Evolutionary conservation across 2,888 invertebrate genomes (phyloP), one percentile per base, ranked within the genome.

Genomic region (Drosophila mettleri): DNA sequence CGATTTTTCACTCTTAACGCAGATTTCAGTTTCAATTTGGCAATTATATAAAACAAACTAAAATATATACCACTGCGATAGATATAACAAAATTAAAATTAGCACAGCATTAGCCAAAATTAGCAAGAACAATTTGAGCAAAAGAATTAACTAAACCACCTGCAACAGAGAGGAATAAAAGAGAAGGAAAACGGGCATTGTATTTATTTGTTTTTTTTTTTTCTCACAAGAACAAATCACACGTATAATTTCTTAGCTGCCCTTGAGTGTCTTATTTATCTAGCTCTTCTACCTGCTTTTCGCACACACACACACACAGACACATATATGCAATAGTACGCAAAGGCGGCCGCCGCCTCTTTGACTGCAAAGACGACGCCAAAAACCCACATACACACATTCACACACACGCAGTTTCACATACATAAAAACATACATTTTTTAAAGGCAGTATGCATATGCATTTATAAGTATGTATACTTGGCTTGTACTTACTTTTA

Each of bases 181-280:
- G 33, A 60, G 38, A 38, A 8, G 27, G 10, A 5, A 45, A 10
- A 10, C n/a, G 29, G 18, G 9, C 9, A 8, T 41, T 43, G 39
- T 45, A 27, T 54, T 27, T 59, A 45, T 73, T 55, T 65, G 33
- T 62, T 70, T 63, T 52, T 57, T 63, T 66, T 66, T 67, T 64
- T 70, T 55, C 39, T 45, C 67, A 67, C 76, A 75, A 79, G 60
- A 75, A 75, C 80, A 77, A 77, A 70, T 70, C 76, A 57, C 41
- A 67, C 63, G 52, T 67, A 62, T 66, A 74, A 81, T 84, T 80
- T 86, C 57, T 74, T 78, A 67, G 74, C 81, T 77, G 88, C 86
- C 83, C 83, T 83, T 83, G 88, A 83, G 77, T 83, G 74, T 72
- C 67, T 70, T 67, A 71, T 71, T 78, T 88, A 65, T 66, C 34